phyloP scores from a whole-genome alignment of 1,140 invertebrate genomes.

The Triops cancriformis region DNA sequence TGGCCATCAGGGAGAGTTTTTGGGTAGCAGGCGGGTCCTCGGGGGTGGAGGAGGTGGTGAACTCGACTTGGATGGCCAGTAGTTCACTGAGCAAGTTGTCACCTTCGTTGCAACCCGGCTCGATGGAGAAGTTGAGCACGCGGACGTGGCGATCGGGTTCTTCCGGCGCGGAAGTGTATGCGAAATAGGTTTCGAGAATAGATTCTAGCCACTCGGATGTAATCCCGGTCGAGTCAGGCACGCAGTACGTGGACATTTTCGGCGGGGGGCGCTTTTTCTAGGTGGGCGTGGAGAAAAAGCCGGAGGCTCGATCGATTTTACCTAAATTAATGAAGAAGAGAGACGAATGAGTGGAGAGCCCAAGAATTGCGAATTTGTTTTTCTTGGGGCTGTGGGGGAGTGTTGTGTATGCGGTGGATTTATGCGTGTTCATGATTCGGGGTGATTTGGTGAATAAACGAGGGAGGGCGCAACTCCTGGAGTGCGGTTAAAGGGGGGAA shows the following conservation, averaged over 20 bases:
- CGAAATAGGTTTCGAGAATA: slow-evolving; percentile 45
- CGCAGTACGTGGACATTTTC: slow-evolving; percentile 14
- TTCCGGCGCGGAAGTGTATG: background rate
- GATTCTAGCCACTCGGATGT: slow-evolving; percentile 51
- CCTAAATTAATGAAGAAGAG: background rate
- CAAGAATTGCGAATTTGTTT: background rate
- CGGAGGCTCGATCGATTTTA: background rate
- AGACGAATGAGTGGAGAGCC: background rate
- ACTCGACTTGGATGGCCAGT: slow-evolving; percentile 48
- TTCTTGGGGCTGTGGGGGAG: background rate
- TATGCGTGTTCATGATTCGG: too few species aligned
- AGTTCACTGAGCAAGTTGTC: slow-evolving; percentile 55
- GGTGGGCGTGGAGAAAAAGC: background rate
- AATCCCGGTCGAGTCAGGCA: slow-evolving; percentile 44
- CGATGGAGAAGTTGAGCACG: slow-evolving; percentile 41
- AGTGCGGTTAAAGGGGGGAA: background rate
- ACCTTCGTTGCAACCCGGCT: slow-evolving; percentile 47
- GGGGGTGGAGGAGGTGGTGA: slow-evolving; percentile 35
- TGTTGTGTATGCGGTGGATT: too few species aligned
- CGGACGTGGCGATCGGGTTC: slow-evolving; percentile 7
- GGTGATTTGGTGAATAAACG: too few species aligned
- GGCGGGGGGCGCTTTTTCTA: background rate
- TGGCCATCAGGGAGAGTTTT: slow-evolving; percentile 55
- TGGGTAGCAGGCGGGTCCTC: slow-evolving; percentile 28
- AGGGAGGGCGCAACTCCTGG: too few species aligned